These are phyloP conservation scores for Phenacoccus solenopsis DNA, from an alignment of 1,140 invertebrate genomes.

Conservation along the genomic window DNA sequence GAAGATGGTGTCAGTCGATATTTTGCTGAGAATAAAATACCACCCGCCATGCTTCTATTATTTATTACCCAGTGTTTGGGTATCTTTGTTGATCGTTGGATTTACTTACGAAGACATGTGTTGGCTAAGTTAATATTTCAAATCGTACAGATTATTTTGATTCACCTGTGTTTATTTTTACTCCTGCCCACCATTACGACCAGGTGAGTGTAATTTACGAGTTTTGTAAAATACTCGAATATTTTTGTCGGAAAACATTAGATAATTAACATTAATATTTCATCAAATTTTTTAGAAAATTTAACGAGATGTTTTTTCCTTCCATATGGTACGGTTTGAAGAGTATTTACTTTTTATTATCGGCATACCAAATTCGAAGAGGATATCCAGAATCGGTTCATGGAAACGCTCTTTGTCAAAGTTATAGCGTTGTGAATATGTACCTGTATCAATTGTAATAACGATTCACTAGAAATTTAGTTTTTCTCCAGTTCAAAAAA, in stretches of 20 bases:
- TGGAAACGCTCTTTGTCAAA: background rate
- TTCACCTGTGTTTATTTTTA: constrained; percentile 98
- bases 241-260: background rate
- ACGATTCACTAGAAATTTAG: background rate
- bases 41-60: constrained; percentile 91
- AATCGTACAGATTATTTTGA: constrained; percentile 73
- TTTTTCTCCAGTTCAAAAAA: background rate
- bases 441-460: constrained; percentile 1
- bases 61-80: constrained; percentile 82
- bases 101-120: constrained; percentile 90
- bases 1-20: constrained; percentile 83
- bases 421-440: background rate
- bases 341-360: background rate
- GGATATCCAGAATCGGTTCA: background rate
- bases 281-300: background rate
- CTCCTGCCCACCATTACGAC: constrained; percentile 51
- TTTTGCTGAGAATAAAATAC: constrained; percentile 86
- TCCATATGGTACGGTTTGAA: background rate
- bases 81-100: constrained; percentile 87
- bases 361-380: background rate
- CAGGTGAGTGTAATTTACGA: background rate
- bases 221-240: too few species aligned
- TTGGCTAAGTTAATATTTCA: constrained; percentile 88
- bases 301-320: background rate
- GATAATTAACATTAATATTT: background rate